Evolutionary conservation across 2,113 vertebrate genomes (phyloP).

Genomic region (Tenebrosternarchus preto): DNA sequence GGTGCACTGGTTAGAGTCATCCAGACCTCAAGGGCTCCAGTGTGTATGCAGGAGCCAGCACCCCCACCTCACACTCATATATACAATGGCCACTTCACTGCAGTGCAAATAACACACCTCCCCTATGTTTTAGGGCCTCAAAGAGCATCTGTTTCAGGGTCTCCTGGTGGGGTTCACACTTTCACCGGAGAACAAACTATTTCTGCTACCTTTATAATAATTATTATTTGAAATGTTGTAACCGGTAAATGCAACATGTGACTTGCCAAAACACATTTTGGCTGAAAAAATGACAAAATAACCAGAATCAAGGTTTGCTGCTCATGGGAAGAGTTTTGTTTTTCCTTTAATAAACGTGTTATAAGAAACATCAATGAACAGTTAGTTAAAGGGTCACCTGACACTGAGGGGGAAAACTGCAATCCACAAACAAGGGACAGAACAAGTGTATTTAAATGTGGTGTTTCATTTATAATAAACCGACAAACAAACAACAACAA

Average conservation of each 20-base stretch:
- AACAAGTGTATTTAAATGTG: no score
- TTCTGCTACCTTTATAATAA: neutral
- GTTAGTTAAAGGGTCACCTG: neutral
- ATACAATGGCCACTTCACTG: slow-evolving; percentile 70
- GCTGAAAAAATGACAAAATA: neutral
- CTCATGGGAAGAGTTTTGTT: neutral
- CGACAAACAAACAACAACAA: no score
- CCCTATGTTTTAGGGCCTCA: slow-evolving; percentile 22
- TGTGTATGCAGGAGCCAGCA: slow-evolving; percentile 44
- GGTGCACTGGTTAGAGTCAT: neutral
- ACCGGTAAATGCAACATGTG: neutral
- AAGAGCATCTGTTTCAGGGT: slow-evolving; percentile 56
- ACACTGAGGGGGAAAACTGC: neutral
- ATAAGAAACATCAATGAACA: neutral
- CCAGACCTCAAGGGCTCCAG: neutral
- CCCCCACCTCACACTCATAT: slow-evolving; percentile 44
- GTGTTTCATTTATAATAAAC: no score
- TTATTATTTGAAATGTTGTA: neutral
- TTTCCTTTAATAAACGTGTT: slow-evolving; percentile 3
- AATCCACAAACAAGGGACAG: neutral
- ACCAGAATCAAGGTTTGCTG: neutral
- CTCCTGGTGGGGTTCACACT: slow-evolving; percentile 44
- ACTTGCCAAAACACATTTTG: neutral
- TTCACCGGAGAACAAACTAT: neutral
- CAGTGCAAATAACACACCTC: slow-evolving; percentile 59